Percentiles rank a stretch among this genome's conserved stretches.
phyloP scores from a whole-genome alignment of 2,113 vertebrate genomes.

The Notarius lentiginosus region DNA sequence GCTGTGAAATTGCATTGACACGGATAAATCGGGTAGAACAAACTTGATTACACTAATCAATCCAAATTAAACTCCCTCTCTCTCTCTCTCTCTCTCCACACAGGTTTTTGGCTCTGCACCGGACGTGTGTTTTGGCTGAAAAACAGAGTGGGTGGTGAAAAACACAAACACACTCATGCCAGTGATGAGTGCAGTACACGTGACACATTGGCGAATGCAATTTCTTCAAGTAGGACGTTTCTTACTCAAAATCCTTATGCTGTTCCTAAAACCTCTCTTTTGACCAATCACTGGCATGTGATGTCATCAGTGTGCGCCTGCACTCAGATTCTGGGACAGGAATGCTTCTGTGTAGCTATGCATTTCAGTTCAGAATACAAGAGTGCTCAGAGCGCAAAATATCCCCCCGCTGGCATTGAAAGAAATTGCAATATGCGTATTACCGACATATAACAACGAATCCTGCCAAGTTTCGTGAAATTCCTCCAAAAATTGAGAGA shows the following conservation, averaged over 20 bases:
- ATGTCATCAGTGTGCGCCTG: neutral
- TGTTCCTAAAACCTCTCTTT: neutral
- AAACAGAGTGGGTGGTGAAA: neutral
- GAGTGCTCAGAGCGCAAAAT: too few species aligned
- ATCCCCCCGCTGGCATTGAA: too few species aligned
- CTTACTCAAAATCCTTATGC: neutral
- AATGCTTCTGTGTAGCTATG: neutral
- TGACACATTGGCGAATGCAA: neutral
- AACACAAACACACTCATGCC: neutral
- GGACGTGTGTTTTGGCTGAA: neutral
- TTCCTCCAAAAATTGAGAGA: too few species aligned
- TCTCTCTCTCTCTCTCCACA: neutral
- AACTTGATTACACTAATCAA: slow-evolving; percentile 51
- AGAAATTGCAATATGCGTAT: too few species aligned
- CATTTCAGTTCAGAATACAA: neutral
- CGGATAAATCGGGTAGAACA: slow-evolving; percentile 49
- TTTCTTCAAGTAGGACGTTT: neutral
- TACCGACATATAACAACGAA: too few species aligned
- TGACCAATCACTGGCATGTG: neutral
- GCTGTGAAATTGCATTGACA: slow-evolving; percentile 54
- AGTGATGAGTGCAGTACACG: neutral
- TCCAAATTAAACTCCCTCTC: slow-evolving; percentile 8
- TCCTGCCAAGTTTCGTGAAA: too few species aligned
- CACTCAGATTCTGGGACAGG: neutral
- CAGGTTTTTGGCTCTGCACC: neutral